Conservation (phyloP, 92 coral and sea anemone species). For the Palythoa grandiflora region DNA sequence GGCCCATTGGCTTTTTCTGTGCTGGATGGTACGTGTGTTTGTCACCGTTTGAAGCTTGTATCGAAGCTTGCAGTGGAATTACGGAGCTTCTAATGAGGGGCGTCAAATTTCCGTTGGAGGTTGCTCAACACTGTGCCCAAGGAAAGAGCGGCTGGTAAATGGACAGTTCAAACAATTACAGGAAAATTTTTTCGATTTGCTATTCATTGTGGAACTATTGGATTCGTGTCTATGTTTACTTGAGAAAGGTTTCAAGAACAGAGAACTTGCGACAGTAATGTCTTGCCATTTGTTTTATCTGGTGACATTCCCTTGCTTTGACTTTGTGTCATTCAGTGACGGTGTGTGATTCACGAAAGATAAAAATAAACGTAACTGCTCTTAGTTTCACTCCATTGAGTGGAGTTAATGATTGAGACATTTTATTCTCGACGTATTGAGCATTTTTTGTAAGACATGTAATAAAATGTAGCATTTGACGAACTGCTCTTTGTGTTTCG, state of each 20-base stretch:
- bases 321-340: background rate
- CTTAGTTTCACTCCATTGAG: background rate
- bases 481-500: too few species aligned
- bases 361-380: background rate
- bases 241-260: background rate
- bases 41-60: constrained; percentile 69
- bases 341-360: too few species aligned
- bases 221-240: background rate
- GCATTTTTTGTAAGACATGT: background rate
- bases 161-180: background rate
- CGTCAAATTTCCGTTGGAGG: constrained; percentile 64
- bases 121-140: constrained; percentile 61
- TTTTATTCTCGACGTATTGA: background rate
- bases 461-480: background rate
- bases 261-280: background rate
- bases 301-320: background rate
- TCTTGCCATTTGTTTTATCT: background rate
- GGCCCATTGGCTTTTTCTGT: constrained; percentile 73
- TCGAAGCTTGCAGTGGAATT: constrained; percentile 56
- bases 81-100: constrained; percentile 59
- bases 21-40: constrained; percentile 75
- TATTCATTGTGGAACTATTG: background rate
- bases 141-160: constrained; percentile 60
- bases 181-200: background rate
- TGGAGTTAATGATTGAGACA: background rate